Conservation (phyloP, 2,797 vertebrate species). For the Platyrinchus mystaceus region DNA sequence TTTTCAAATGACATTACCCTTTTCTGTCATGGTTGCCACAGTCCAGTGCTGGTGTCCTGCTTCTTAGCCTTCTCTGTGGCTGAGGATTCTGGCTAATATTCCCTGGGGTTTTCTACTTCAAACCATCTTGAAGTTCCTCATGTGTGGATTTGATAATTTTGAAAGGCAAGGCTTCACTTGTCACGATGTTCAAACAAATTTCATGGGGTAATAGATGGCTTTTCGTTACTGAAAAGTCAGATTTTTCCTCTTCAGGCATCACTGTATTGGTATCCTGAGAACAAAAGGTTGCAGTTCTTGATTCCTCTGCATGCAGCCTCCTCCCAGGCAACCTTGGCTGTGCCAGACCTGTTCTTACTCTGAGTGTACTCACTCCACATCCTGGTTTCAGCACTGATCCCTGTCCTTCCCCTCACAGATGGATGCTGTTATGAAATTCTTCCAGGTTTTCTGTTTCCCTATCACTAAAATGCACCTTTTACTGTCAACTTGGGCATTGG, state of each 20-base stretch:
- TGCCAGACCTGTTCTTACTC: background rate
- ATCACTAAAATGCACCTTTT: background rate
- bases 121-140: background rate
- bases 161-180: background rate
- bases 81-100: background rate
- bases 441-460: background rate
- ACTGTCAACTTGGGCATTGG: background rate
- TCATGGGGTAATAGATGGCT: background rate
- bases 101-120: background rate
- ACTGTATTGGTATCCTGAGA: background rate
- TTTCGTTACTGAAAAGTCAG: background rate
- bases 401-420: background rate
- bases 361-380: rapidly evolving
- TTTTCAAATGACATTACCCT: background rate
- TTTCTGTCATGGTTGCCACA: background rate
- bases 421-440: background rate
- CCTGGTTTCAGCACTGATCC: background rate
- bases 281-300: background rate
- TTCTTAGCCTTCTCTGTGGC: background rate
- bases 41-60: background rate
- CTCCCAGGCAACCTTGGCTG: background rate
- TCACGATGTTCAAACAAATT: background rate
- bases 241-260: background rate
- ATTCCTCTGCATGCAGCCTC: rapidly evolving
- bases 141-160: background rate